Base-by-base conservation (phyloP, 2,888 invertebrate genomes). In the Isoperla grammatica region DNA sequence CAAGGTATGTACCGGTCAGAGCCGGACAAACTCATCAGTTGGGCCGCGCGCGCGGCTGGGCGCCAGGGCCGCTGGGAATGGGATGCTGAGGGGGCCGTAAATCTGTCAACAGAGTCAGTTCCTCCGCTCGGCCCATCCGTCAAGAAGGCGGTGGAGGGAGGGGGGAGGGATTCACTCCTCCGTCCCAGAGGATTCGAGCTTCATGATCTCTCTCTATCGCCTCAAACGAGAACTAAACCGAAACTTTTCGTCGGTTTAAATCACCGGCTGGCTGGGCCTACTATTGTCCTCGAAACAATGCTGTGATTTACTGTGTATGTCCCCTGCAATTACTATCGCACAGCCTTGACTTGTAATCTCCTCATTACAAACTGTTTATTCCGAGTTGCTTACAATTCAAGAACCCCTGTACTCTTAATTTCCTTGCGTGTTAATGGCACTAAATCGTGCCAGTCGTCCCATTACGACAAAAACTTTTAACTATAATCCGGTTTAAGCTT, bases 51-150 rank as follows among this genome's bases (percentile, higher is more conserved):
- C 20, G 8, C 40, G 35, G 46, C 46, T 42, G 48, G 39, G 57
- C 48, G 48, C 37, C 35, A 13, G 35, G 13, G 58, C 50, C 46
- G 54, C 15, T 29, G 37, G 48, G 35, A 23, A 17, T 19, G 43
- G 59, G 53, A 19, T 12, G 45, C 57, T 35, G 35, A n/a, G 53
- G 53, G 45, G 43, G 60, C 61, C 56, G 63, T 63, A 63, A 63
- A 63, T 63, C 63, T 63, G 63, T 63, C 63, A 63, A 56, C 63
- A 57, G 60, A 55, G 49, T 54, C 60, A 46, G 62, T 39, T 48
- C 54, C 54, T 46, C 57, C 55, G 48, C 57, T 37, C 56, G 45
- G 57, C 61, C 63, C 61, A 63, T 63, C 63, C 63, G 63, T 63
- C 63, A 63, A 63, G 63, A 22, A 56, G 59, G 13, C 39, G 37